These are phyloP conservation scores for Solenopsis invicta DNA, from an alignment of 1,140 invertebrate species.

Conservation along the genomic window DNA sequence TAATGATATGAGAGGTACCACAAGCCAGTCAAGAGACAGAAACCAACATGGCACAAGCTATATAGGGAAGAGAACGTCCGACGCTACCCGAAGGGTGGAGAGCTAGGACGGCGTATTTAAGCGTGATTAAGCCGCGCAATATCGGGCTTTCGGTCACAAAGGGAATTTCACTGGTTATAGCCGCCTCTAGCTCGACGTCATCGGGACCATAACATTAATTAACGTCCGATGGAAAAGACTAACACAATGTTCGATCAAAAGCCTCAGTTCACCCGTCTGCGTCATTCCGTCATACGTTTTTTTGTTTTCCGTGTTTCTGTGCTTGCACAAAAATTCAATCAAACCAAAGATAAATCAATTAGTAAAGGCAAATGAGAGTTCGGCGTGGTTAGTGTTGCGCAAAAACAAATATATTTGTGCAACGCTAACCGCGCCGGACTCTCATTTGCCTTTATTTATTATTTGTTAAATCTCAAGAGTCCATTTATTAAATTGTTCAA, in stretches of 20 bases:
- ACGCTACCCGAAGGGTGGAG: conserved; percentile 33
- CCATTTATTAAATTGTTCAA: too few species aligned
- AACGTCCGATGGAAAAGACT: conserved; percentile 62
- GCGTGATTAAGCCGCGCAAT: conserved; percentile 75
- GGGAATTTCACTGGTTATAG: conserved; percentile 70
- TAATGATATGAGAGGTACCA: conserved; percentile 64
- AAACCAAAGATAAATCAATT: neutral
- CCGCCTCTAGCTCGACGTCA: conserved; percentile 48
- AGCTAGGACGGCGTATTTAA: conserved; percentile 68
- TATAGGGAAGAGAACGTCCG: neutral
- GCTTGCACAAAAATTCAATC: conserved; percentile 31
- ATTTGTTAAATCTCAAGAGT: too few species aligned
- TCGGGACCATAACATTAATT: conserved; percentile 73
- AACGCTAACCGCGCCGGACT: too few species aligned
- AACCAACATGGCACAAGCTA: conserved; percentile 33
- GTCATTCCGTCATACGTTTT: neutral
- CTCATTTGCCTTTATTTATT: too few species aligned
- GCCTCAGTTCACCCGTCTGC: neutral
- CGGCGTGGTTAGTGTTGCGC: too few species aligned
- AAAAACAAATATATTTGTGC: too few species aligned
- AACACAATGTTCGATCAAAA: conserved; percentile 48
- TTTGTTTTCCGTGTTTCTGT: conserved; percentile 3
- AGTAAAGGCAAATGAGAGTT: too few species aligned
- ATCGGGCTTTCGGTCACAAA: conserved; percentile 74
- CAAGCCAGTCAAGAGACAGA: conserved; percentile 45